phyloP scores from a whole-genome alignment of 1,140 invertebrate species.

The Pachypeltis micranthus region DNA sequence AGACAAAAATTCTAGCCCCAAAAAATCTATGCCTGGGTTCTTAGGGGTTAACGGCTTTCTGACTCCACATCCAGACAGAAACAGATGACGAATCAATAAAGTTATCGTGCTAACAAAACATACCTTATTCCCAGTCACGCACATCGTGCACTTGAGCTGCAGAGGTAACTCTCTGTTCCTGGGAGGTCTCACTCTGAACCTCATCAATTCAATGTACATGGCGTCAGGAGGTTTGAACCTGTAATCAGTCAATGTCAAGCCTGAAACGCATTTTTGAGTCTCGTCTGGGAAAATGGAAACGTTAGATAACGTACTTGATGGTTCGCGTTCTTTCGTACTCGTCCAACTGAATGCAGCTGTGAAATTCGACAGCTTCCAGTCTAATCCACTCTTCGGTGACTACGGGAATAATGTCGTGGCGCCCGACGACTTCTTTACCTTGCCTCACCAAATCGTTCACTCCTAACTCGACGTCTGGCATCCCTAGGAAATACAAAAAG shows the following conservation, averaged over 20 bases:
- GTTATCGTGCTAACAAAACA: no score
- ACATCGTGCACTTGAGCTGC: slow-evolving; percentile 80
- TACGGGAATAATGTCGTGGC: slow-evolving; percentile 98
- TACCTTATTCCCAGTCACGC: slow-evolving; percentile 71
- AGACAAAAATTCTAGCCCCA: no score
- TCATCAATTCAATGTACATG: slow-evolving; percentile 92
- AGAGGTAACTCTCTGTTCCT: slow-evolving; percentile 94
- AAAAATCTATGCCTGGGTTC: no score
- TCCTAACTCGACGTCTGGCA: slow-evolving; percentile 92
- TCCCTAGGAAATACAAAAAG: slow-evolving; percentile 59
- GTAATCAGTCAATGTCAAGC: no score
- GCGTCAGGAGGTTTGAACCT: slow-evolving; percentile 97
- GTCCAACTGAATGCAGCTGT: slow-evolving; percentile 81
- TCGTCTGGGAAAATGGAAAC: no score
- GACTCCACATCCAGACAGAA: no score
- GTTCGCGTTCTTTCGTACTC: slow-evolving; percentile 83
- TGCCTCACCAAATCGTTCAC: slow-evolving; percentile 93
- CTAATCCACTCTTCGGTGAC: slow-evolving; percentile 99
- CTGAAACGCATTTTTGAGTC: no score
- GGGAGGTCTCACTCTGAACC: slow-evolving; percentile 90
- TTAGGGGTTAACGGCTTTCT: no score
- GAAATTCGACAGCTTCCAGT: slow-evolving; percentile 88
- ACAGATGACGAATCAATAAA: background rate
- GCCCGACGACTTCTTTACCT: slow-evolving; percentile 95
- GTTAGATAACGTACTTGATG: slow-evolving; percentile 58